These are phyloP conservation scores for Littorina saxatilis DNA, from an alignment of 1,140 invertebrate species.

Conservation along the genomic window DNA sequence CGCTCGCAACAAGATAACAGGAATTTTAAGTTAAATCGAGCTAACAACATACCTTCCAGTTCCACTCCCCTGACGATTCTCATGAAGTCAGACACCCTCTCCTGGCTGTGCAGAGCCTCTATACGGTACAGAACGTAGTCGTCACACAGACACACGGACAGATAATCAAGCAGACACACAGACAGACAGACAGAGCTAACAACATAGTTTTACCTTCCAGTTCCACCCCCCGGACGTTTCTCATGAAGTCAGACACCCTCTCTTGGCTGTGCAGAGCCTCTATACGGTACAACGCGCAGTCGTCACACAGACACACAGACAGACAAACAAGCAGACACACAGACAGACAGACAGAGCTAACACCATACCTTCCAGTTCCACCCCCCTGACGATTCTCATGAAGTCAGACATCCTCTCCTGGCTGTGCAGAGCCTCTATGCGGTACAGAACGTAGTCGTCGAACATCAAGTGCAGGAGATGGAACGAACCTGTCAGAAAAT, in stretches of 20 bases:
- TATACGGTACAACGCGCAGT: constrained; percentile 78
- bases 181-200: too few relatives aligned
- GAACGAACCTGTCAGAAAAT: constrained; percentile 78
- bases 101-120: constrained; percentile 75
- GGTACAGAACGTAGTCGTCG: constrained; percentile 78
- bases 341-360: too few relatives aligned
- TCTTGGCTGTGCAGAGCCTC: constrained; percentile 76
- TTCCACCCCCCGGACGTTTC: constrained; percentile 69
- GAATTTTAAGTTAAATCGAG: too few relatives aligned
- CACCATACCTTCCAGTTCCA: constrained; percentile 46
- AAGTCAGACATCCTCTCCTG: constrained; percentile 75
- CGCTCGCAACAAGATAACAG: too few relatives aligned
- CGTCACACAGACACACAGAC: too few relatives aligned
- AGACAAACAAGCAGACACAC: too few relatives aligned
- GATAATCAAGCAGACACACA: too few relatives aligned
- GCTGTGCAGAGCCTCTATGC: constrained; percentile 76
- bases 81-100: constrained; percentile 74
- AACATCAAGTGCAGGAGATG: constrained; percentile 79
- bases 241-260: constrained; percentile 74
- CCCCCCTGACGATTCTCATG: constrained; percentile 71
- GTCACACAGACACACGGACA: too few relatives aligned
- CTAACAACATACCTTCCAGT: too few relatives aligned
- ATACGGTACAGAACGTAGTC: constrained; percentile 78
- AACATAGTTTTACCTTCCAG: too few relatives aligned
- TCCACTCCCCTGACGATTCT: constrained; percentile 70